A percentile compares a stretch with the other conserved stretches of the same genome.
These are phyloP conservation scores for Rhopalosiphum maidis DNA, from an alignment of 1,140 invertebrate genomes.

Conservation along the genomic window DNA sequence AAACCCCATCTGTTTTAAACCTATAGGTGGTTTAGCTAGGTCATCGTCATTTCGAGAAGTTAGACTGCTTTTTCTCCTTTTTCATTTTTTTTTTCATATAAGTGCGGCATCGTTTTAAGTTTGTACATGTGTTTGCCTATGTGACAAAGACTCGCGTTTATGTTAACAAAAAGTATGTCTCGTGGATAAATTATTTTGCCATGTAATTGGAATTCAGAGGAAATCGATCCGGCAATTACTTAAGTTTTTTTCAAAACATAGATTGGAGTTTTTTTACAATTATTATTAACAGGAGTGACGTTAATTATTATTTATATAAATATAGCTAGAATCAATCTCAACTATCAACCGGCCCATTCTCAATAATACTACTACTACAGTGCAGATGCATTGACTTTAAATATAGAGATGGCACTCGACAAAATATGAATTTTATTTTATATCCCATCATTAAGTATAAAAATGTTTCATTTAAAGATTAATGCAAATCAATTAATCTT, in stretches of 20 bases:
- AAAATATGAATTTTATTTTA: not conserved
- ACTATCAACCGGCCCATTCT: not conserved
- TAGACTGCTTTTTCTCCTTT: not conserved
- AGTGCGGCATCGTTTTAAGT: not conserved
- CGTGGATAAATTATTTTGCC: not conserved
- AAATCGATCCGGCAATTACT: not conserved
- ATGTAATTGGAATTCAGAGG: not conserved
- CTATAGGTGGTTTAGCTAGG: not conserved
- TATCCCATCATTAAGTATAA: not conserved
- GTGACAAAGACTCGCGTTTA: not conserved
- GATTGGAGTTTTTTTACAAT: not conserved
- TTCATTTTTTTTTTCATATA: not conserved
- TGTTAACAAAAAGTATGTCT: not conserved
- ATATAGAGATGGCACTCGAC: not conserved
- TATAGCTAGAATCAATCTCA: not conserved
- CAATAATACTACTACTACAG: not conserved
- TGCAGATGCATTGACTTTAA: too few relatives aligned
- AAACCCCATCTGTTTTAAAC: not conserved
- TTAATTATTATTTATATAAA: not conserved
- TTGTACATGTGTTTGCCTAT: not conserved
- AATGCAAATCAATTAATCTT: not conserved
- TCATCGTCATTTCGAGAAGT: not conserved
- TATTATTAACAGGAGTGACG: not conserved
- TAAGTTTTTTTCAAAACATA: not conserved
- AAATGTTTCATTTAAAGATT: not conserved